These are phyloP conservation scores for Typhlichthys eigenmanni DNA, from an alignment of 2,797 vertebrate genomes.

Conservation along the genomic window DNA sequence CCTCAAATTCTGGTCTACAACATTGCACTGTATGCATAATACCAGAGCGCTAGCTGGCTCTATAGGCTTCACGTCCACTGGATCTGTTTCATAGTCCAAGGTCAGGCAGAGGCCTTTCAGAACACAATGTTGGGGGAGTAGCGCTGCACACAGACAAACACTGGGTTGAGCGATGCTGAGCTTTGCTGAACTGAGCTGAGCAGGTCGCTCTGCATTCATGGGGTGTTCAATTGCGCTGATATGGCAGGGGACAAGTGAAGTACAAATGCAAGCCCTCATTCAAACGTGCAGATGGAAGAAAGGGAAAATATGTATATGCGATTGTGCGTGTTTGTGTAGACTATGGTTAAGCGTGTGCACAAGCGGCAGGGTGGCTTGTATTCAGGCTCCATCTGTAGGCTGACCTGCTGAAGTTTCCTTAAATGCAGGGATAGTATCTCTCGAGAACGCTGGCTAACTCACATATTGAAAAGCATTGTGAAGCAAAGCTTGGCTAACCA, in stretches of 20 bases:
- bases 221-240: slow-evolving; percentile 76
- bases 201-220: slow-evolving; percentile 45
- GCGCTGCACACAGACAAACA: slow-evolving; percentile 22
- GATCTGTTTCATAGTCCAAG: slow-evolving; percentile 57
- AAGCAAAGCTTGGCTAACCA: too few relatives aligned
- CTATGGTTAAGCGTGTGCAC: background rate
- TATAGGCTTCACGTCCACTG: slow-evolving; percentile 17
- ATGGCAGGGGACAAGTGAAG: slow-evolving; percentile 58
- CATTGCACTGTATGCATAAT: too few relatives aligned
- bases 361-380: background rate
- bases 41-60: slow-evolving; percentile 14
- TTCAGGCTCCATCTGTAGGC: too few relatives aligned
- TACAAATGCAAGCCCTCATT: slow-evolving; percentile 37
- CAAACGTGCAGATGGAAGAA: slow-evolving; percentile 21
- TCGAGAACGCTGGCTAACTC: too few relatives aligned
- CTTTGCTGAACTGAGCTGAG: slow-evolving; percentile 52
- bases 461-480: too few relatives aligned
- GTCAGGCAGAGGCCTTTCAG: slow-evolving; percentile 39
- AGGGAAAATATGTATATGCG: slow-evolving; percentile 5
- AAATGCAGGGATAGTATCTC: too few relatives aligned
- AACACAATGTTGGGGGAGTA: slow-evolving; percentile 52
- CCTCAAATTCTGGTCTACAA: too few relatives aligned
- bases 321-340: slow-evolving; percentile 3
- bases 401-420: too few relatives aligned
- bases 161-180: slow-evolving; percentile 47